Evolutionary conservation across 2,797 vertebrate species (phyloP), one percentile per base, ranked within the genome.

Genomic region (Bufotes viridis): DNA sequence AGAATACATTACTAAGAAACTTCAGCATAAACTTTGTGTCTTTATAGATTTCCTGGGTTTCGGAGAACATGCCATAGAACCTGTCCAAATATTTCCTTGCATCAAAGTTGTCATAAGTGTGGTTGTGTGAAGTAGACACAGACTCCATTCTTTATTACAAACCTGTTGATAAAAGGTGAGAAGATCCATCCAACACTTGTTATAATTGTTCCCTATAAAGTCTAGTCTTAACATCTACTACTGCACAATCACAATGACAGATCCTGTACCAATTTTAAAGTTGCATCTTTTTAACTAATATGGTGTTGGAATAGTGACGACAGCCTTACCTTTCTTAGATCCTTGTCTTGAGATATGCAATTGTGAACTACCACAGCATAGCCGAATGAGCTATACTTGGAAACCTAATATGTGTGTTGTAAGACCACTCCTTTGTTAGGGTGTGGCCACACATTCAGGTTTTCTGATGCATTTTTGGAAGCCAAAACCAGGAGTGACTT

Each of bases 21-120:
- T 7, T 60, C 11, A 87, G 87, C 26, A 60, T 14, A 69, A 87
- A 84, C 14, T 11, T 49, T 9, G 74, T 60, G 22, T 79, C 87
- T 83, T 76, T 58, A 70, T 87, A 81, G 6, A 60, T 75, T 70
- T 82, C 55, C 49, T 65, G 80, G 29, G 74, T 78, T 70, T n/a
- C 12, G 3, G 81, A 63, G 24, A 84, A 74, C 24, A 78, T 26
- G 9, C 13, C 24, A 69, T 87, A 87, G 22, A 76, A 87, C 2
- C 24, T 76, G 11, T 87, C 81, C 29, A 84, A 20, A 78, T 83
- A 87, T 70, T 84, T 83, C 61, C 29, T 83, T 2, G 81, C 49
- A 60, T 87, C 53, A 87, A 87, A 87, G 14, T 87, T 83, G 4
- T 83, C 61, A 42, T 76, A 85, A 7, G 18, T 18, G 17, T 22